Evolutionary conservation across 2,797 vertebrate species (phyloP), one percentile per base, ranked within the genome.

Genomic region (Balearica regulorum): DNA sequence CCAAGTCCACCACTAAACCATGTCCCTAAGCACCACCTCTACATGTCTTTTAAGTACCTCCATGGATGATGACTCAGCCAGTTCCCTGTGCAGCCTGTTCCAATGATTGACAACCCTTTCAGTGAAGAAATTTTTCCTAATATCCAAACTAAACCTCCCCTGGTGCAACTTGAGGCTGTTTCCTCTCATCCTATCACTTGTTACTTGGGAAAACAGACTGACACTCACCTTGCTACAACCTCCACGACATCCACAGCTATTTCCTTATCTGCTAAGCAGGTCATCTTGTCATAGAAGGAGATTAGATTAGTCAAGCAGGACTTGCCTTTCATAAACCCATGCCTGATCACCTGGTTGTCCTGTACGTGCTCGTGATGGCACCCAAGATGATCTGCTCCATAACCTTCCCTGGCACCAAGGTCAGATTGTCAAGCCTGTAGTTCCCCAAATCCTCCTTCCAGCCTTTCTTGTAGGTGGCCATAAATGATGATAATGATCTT

Each of bases 281-380:
- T 64, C 15, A 48, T 6, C 24, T 39, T 41, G 24, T 26, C 57
- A 20, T 7, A 53, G 43, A 58, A 70, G 53, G 6, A 73, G 17
- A 66, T 5, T 25, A 18, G 5, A 37, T 5, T 62, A 53, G 39
- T 37, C 35, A 72, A 55, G 44, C 26, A 80, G 44, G 49, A 60
- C 12, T 0, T 51, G 15, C 12, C 39, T 64, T 89, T 46, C 33
- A 55, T 37, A 54, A 81, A 65, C 2, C 4, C 8, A 0, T 16
- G 17, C 25, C 5, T 4, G 19, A 51, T 13, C 9, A 17, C 20
- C 22, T 29, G 43, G 11, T 21, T 57, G 12, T 41, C 20, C 57
- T 84, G 7, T 11, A n/a, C 0, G 0, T 68, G 39, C 18, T 2
- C 1, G 1, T 28, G 43, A 16, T 57, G 22, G 13, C 22, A 44